These are phyloP conservation scores for Pipa parva DNA, from an alignment of 2,113 vertebrate species.

Conservation along the genomic window DNA sequence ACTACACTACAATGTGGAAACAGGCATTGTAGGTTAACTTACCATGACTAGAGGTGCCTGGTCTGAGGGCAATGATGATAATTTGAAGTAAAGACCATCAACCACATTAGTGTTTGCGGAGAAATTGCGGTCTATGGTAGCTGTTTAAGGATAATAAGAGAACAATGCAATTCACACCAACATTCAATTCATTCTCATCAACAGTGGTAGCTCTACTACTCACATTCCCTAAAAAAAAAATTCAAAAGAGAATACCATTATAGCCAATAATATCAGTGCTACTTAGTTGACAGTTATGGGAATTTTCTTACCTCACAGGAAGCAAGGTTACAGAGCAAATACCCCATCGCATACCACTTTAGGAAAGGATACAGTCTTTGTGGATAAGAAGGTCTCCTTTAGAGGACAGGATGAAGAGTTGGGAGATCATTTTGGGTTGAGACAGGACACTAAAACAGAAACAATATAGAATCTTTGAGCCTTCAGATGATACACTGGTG, in stretches of 20 bases:
- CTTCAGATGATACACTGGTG: not conserved
- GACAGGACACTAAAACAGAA: not conserved
- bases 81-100: constrained; percentile 71
- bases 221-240: no score
- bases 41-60: constrained; percentile 86
- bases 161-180: not conserved
- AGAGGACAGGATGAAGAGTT: constrained; percentile 82
- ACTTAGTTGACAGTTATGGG: no score
- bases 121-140: constrained; percentile 3
- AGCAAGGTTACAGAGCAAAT: no score
- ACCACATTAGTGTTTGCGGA: constrained; percentile 56
- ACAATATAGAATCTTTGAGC: not conserved
- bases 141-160: not conserved
- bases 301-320: no score
- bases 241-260: no score
- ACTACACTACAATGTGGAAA: no score
- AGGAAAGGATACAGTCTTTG: constrained; percentile 82
- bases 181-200: no score
- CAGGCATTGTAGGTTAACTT: constrained; percentile 24
- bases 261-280: no score
- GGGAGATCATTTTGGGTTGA: constrained; percentile 68
- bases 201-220: no score
- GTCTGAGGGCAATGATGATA: constrained; percentile 70
- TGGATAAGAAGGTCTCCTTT: constrained; percentile 82
- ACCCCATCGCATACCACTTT: no score